Evolutionary conservation across 1,140 invertebrate species (phyloP).

Genomic region (Drosophila repletoides): DNA sequence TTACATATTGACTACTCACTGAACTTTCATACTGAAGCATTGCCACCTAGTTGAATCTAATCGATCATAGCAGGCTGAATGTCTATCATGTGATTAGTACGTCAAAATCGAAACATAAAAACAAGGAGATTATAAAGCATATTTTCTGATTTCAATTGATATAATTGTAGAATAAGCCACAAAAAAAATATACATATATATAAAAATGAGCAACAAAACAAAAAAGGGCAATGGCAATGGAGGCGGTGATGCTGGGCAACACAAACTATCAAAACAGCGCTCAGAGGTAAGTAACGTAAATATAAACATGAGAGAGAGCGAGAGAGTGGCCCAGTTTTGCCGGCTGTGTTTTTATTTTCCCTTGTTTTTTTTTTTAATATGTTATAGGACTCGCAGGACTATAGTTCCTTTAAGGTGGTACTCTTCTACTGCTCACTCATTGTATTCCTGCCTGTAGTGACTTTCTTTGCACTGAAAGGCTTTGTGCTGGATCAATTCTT

Average conservation of each 20-base stretch:
- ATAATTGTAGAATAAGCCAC: constrained; percentile 7
- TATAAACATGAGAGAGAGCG: no score
- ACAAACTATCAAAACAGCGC: constrained; percentile 48
- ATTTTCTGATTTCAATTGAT: constrained; percentile 23
- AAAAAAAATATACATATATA: no score
- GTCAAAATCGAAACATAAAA: constrained; percentile 38
- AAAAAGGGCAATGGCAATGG: constrained; percentile 46
- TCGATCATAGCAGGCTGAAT: constrained; percentile 8
- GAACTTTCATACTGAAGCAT: neutral
- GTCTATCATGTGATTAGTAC: constrained; percentile 66
- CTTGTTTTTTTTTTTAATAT: no score
- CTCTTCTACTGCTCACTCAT: constrained; percentile 86
- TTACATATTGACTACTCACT: no score
- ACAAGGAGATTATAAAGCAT: constrained; percentile 25
- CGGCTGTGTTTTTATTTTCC: constrained; percentile 41
- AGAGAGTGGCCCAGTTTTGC: constrained; percentile 14
- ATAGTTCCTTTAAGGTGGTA: constrained; percentile 85
- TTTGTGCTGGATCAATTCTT: constrained; percentile 85
- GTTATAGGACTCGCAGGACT: constrained; percentile 82
- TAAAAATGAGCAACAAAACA: constrained; percentile 55
- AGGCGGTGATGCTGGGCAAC: neutral
- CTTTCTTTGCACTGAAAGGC: constrained; percentile 85
- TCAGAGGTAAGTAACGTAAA: constrained; percentile 56
- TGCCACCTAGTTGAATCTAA: constrained; percentile 16
- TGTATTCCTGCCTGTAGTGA: constrained; percentile 85